These are phyloP conservation scores for Agraylea sexmaculata DNA, from an alignment of 1,140 invertebrate species.

Conservation along the genomic window DNA sequence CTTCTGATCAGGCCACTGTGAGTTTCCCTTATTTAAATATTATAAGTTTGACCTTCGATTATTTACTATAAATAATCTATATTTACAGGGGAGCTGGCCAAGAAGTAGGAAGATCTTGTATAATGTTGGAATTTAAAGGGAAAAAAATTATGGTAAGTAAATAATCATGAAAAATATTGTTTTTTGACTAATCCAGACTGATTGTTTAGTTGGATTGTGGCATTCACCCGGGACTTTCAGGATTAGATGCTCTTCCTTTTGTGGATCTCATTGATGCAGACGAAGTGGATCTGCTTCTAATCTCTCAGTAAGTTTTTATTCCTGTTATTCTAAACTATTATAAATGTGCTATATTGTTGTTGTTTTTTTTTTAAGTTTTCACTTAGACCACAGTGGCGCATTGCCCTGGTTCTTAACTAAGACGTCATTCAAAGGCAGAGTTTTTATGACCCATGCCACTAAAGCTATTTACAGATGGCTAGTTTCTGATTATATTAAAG, in stretches of 20 bases:
- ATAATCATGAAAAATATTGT: constrained; percentile 9
- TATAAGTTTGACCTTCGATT: constrained; percentile 9
- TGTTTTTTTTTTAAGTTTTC: constrained; percentile 59
- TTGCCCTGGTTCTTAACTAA: constrained; percentile 97
- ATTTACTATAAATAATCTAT: constrained; percentile 13
- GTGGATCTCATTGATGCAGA: constrained; percentile 96
- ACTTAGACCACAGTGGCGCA: constrained; percentile 96
- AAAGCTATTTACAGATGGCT: constrained; percentile 99
- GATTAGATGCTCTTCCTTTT: constrained; percentile 96
- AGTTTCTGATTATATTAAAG: constrained; percentile 98
- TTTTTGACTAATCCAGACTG: background rate
- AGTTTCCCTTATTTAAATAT: constrained; percentile 25
- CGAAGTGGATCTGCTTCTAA: constrained; percentile 90
- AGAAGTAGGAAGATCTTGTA: constrained; percentile 98
- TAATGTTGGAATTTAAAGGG: constrained; percentile 97
- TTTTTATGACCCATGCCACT: constrained; percentile 99
- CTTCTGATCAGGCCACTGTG: constrained; percentile 73
- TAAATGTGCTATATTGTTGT: constrained; percentile 6
- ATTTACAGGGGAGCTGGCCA: constrained; percentile 86
- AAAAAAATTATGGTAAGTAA: constrained; percentile 89
- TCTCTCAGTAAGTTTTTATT: constrained; percentile 81
- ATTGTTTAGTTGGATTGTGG: constrained; percentile 81
- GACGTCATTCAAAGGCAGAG: constrained; percentile 94
- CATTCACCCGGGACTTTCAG: constrained; percentile 94
- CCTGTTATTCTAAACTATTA: background rate